Evolutionary conservation across 2,888 invertebrate species (phyloP).

Genomic region (Lycia hirtaria): DNA sequence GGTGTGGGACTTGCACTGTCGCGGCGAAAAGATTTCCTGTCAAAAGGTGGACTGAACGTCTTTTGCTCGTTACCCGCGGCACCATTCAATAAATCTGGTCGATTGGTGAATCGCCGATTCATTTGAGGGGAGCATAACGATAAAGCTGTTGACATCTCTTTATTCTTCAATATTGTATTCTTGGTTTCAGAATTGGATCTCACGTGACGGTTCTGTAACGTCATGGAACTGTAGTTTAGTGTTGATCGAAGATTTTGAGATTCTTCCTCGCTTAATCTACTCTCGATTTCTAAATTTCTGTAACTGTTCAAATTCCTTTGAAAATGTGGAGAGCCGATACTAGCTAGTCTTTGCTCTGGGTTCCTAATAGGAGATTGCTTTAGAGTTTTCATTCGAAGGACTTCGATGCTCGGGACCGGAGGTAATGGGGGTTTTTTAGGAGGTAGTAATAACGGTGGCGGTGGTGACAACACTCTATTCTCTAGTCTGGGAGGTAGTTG

Average conservation of each 20-base stretch:
- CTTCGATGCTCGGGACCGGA: slow-evolving; percentile 88
- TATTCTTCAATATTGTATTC: slow-evolving; percentile 77
- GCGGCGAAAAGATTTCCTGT: slow-evolving; percentile 65
- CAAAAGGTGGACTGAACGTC: slow-evolving; percentile 72
- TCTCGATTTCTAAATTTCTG: slow-evolving; percentile 84
- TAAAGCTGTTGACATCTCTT: slow-evolving; percentile 72
- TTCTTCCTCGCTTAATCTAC: slow-evolving; percentile 69
- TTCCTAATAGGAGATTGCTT: slow-evolving; percentile 76
- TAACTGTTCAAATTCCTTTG: slow-evolving; percentile 86
- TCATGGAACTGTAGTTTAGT: slow-evolving; percentile 73
- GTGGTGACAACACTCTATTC: slow-evolving; percentile 69
- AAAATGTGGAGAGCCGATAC: slow-evolving; percentile 87
- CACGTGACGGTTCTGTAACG: slow-evolving; percentile 74
- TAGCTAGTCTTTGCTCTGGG: slow-evolving; percentile 83
- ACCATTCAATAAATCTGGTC: slow-evolving; percentile 75
- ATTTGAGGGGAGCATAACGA: slow-evolving; percentile 85
- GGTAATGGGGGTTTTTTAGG: slow-evolving; percentile 91
- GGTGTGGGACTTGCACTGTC: slow-evolving; percentile 68
- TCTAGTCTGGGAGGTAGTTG: slow-evolving; percentile 82
- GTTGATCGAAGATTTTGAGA: slow-evolving; percentile 58
- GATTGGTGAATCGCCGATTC: slow-evolving; percentile 78
- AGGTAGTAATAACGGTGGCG: slow-evolving; percentile 85
- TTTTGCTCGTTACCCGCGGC: slow-evolving; percentile 68
- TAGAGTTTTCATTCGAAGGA: slow-evolving; percentile 82
- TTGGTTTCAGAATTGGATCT: slow-evolving; percentile 81